These are phyloP conservation scores for Zosterops japonicus DNA, from an alignment of 2,113 vertebrate species.

Conservation along the genomic window DNA sequence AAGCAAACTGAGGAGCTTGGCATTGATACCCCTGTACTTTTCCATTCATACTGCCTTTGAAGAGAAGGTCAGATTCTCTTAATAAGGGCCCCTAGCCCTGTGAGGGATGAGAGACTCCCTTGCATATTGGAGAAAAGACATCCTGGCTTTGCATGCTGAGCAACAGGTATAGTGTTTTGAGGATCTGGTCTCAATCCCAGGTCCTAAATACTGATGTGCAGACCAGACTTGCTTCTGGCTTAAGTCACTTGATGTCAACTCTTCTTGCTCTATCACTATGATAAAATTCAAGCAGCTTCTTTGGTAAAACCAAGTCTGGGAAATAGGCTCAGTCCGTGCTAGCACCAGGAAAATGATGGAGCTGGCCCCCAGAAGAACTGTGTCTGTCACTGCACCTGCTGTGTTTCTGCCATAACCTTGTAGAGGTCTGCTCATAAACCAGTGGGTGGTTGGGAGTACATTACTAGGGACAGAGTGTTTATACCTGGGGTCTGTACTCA, in stretches of 20 bases:
- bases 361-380: not conserved
- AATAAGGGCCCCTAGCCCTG: not conserved
- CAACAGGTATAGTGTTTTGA: not conserved
- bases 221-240: not conserved
- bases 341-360: not conserved
- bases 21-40: slow-evolving; percentile 22
- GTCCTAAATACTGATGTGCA: not conserved
- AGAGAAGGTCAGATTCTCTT: slow-evolving; percentile 3
- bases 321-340: not conserved
- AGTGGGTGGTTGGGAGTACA: fast-evolving
- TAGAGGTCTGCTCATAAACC: not conserved
- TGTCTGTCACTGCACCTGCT: fast-evolving
- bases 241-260: not conserved
- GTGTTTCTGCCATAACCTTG: fast-evolving
- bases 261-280: not conserved
- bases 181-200: not conserved
- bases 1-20: slow-evolving; percentile 27
- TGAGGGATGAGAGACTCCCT: not conserved
- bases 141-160: not conserved
- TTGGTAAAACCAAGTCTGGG: not conserved
- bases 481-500: not conserved
- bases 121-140: not conserved
- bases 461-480: not conserved
- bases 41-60: slow-evolving; percentile 9
- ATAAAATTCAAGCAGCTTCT: not conserved